phyloP scores from a whole-genome alignment of 1,140 invertebrate genomes.

The Orius insidiosus region DNA sequence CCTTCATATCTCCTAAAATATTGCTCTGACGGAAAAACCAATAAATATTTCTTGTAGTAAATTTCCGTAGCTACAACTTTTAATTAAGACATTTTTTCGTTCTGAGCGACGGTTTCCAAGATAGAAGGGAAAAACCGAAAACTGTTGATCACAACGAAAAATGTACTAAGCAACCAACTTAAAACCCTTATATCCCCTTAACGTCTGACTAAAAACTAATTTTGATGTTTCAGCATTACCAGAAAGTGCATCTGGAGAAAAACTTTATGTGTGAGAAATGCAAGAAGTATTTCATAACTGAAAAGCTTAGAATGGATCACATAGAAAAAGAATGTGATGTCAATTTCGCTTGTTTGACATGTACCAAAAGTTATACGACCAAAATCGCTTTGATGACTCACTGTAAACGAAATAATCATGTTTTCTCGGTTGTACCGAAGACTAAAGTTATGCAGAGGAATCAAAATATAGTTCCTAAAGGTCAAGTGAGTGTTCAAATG shows the following conservation, averaged over 20 bases:
- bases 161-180: too few relatives aligned
- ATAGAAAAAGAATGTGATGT: conserved; percentile 8
- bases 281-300: conserved; percentile 4
- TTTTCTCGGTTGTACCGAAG: background rate
- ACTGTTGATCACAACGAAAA: too few relatives aligned
- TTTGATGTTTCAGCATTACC: conserved; percentile 12
- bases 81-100: too few relatives aligned
- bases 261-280: conserved; percentile 6
- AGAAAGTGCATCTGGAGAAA: conserved; percentile 8
- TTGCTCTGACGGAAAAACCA: too few relatives aligned
- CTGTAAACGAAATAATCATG: conserved; percentile 8
- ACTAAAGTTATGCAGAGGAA: background rate
- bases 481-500: background rate
- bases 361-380: conserved; percentile 1
- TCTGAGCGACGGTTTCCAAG: too few relatives aligned
- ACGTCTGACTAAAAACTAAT: too few relatives aligned
- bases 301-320: conserved; percentile 3
- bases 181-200: too few relatives aligned
- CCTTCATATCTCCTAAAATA: too few relatives aligned
- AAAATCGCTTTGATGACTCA: conserved; percentile 6
- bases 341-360: conserved; percentile 8
- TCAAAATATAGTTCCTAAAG: conserved; percentile 8
- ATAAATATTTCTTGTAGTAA: too few relatives aligned
- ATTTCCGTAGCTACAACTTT: too few relatives aligned
- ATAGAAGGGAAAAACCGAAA: too few relatives aligned